Evolutionary conservation across 2,888 invertebrate genomes (phyloP), one percentile per base, ranked within the genome.

Genomic region (Apodemia zela): DNA sequence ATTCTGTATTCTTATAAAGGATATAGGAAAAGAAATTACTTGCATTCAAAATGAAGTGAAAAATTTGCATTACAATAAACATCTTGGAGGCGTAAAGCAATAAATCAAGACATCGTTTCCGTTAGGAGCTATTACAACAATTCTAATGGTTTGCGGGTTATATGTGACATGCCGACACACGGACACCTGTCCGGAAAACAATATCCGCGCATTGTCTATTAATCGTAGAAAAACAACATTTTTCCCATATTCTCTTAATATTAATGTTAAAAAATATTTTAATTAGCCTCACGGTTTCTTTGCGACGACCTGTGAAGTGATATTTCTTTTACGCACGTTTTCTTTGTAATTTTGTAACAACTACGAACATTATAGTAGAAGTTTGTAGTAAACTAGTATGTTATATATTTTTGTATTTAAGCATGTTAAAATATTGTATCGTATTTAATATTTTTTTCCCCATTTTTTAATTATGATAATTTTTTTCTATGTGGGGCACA

Each of bases 151-250:
- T 70, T 69, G 72, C 73, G 72, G 67, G 73, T 67, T 76, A 81
- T 79, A 77, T 71, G 70, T 71, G 70, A 69, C 65, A 67, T 69
- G 74, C 76, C 73, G 71, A 72, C 72, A 74, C 67, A 72, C 49
- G 57, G 70, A 70, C 87, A 89, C 85, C 87, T 87, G 87, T 82
- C 85, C 88, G 89, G 89, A 85, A 86, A 85, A 74, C 73, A 66
- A 75, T 81, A 87, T 90, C 89, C 89, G 89, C 79, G 72, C 88
- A 88, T 89, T 89, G 89, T 89, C 76, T 79, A 74, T 67, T 73
- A 74, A 82, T 84, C 81, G 79, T 77, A 67, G 64, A 69, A 68
- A 62, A 62, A 51, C 63, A 61, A 65, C 63, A 42, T 68, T 67
- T 67, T 51, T 51, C 21, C 38, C 15, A 13, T 47, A 42, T 29